Evolutionary conservation across 1,140 invertebrate genomes (phyloP), one percentile per base, ranked within the genome.

Genomic region (Drosophila rufa): DNA sequence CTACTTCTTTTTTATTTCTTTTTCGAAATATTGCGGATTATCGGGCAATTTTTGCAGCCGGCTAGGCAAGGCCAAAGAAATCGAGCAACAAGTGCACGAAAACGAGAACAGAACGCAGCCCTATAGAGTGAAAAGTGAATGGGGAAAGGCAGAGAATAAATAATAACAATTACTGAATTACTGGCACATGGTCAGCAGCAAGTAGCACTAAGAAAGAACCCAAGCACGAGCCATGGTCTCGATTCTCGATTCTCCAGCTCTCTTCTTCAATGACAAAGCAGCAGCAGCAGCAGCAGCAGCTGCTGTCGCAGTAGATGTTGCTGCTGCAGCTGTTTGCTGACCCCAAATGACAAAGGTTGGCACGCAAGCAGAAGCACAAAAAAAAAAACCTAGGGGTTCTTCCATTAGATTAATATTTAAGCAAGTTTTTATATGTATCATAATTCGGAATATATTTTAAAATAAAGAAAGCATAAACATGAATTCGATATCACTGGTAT

Each of bases 71-170:
- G 81, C 66, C 82, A 65, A 65, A 82, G 55, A 80, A 71, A 80
- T 70, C 40, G 68, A 69, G 81, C 81, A 84, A 84, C 77, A 84
- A 84, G 81, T 84, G 71, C 81, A 80, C 30, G 57, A 61, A 58
- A 65, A 62, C 22, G 43, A 55, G 38, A 53, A 48, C 55, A 48
- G 30, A 53, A 47, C 47, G 53, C 48, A 43, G 56, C 36, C 45
- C 64, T 47, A 25, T 25, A 66, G 36, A 55, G 61, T 36, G 67
- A 45, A 69, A 66, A 58, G 51, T 73, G 69, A 71, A 70, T 48
- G 45, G 33, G 65, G 45, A 67, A 33, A 30, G 53, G 53, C 53
- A 22, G 17, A 38, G 2, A 68, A 46, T 73, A 56, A 68, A 61
- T 64, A 79, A 71, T 71, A 62, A 53, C 65, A 79, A 79, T 71